These are phyloP conservation scores for Drosophila fungiperda DNA, from an alignment of 2,888 invertebrate species.

Conservation along the genomic window DNA sequence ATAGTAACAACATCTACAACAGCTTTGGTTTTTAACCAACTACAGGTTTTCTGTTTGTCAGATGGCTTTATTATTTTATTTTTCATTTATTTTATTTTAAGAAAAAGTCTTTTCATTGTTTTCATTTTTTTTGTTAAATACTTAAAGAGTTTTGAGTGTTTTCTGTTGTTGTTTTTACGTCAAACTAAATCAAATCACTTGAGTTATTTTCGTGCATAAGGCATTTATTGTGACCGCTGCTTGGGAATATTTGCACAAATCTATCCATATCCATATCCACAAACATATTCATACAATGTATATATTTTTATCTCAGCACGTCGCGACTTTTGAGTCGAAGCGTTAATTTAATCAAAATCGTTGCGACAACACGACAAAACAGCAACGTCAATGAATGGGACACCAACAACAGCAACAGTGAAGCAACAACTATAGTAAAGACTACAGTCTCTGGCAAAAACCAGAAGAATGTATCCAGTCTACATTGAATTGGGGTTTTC, in stretches of 20 bases:
- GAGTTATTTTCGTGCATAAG: slow-evolving; percentile 54
- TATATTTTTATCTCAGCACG: slow-evolving; percentile 42
- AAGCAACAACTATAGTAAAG: slow-evolving; percentile 12
- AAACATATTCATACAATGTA: slow-evolving; percentile 30
- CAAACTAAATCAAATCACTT: slow-evolving; percentile 62
- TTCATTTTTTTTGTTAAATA: slow-evolving; percentile 22
- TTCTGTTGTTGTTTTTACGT: slow-evolving; percentile 43
- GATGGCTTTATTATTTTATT: not conserved
- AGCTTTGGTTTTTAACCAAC: slow-evolving; percentile 8
- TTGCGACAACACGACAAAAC: slow-evolving; percentile 63
- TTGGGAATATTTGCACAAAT: slow-evolving; percentile 34
- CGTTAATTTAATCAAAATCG: slow-evolving; percentile 78
- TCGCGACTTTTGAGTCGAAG: slow-evolving; percentile 40
- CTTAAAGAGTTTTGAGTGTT: slow-evolving; percentile 22
- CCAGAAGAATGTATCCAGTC: slow-evolving; percentile 29
- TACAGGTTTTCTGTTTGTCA: slow-evolving; percentile 39
- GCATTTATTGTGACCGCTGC: slow-evolving; percentile 27
- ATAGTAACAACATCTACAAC: slow-evolving; percentile 14
- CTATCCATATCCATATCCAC: slow-evolving; percentile 37
- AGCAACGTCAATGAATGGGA: slow-evolving; percentile 54
- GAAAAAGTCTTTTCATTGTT: slow-evolving; percentile 45
- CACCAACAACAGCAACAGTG: slow-evolving; percentile 30
- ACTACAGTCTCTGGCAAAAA: slow-evolving; percentile 33
- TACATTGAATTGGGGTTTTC: slow-evolving; percentile 37
- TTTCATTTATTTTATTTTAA: slow-evolving; percentile 39